These are phyloP conservation scores for Tridacna gigas DNA, from an alignment of 2,888 invertebrate species.

Conservation along the genomic window DNA sequence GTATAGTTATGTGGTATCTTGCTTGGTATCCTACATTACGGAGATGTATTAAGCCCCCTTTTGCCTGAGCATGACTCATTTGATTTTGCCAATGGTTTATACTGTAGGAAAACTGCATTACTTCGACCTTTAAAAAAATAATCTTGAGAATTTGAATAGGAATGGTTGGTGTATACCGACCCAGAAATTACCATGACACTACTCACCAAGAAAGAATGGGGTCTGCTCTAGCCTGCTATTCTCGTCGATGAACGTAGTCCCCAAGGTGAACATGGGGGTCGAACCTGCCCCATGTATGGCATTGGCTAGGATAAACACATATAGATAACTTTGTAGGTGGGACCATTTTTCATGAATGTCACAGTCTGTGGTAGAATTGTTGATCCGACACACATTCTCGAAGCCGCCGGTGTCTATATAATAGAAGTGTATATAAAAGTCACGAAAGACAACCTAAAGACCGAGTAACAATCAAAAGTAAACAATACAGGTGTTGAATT, in stretches of 20 bases:
- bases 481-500: too few relatives aligned
- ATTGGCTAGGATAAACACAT: slow-evolving; percentile 68
- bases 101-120: too few relatives aligned
- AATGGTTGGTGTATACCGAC: too few relatives aligned
- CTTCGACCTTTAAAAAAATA: too few relatives aligned
- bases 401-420: slow-evolving; percentile 49
- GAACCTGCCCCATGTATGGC: slow-evolving; percentile 70
- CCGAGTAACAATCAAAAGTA: too few relatives aligned
- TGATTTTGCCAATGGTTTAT: too few relatives aligned
- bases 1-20: too few relatives aligned
- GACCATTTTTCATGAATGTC: slow-evolving; percentile 18
- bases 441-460: too few relatives aligned
- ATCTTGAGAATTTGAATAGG: too few relatives aligned
- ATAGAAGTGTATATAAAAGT: neutral
- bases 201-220: slow-evolving; percentile 65
- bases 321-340: slow-evolving; percentile 53
- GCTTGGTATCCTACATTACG: too few relatives aligned
- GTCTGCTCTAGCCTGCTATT: slow-evolving; percentile 68
- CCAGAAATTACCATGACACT: neutral
- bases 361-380: slow-evolving; percentile 43
- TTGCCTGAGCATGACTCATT: too few relatives aligned
- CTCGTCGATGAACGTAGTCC: slow-evolving; percentile 69
- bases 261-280: slow-evolving; percentile 69
- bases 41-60: too few relatives aligned
- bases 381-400: slow-evolving; percentile 62